Evolutionary conservation across 2,797 vertebrate species (phyloP), one percentile per base, ranked within the genome.

Genomic region (Cichlasoma orientale): DNA sequence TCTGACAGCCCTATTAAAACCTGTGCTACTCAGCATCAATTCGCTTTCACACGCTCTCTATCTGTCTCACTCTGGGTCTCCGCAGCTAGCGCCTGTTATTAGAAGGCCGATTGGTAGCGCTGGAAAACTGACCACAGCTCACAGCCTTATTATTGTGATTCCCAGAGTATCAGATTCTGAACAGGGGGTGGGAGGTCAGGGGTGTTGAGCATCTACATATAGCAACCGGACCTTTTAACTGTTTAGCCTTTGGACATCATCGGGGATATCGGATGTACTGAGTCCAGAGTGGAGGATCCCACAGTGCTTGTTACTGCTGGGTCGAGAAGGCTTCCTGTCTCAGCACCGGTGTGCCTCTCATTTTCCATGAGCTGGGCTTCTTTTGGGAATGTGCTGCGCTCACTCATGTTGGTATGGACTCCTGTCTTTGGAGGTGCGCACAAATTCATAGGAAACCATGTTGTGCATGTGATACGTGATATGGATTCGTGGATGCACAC

Each of bases 1-100:
- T 94, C 90, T 93, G 94, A 94, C 94, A 95, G 94, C 84, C 93
- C 93, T 93, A 93, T 95, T 95, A 95, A 95, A 95, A 95, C 90
- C 92, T 89, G 86, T 77, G 92, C 92, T 94, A 93, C 93, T 94
- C 93, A 94, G 93, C 93, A 94, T 94, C 94, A 93, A 92, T 94
- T 93, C 91, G 89, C 92, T 87, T 84, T 83, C 85, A 72, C 80
- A 55, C 88, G 78, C 75, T 83, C 75, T 90, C 85, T 84, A 36
- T 80, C 77, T 84, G 58, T 80, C 74, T 85, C 84, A 75, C 78
- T 78, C 70, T 72, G 33, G 44, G 56, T 68, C 82, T 82, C 76
- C 6, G 7, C 71, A 73, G 82, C 70, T 66, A 63, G 16, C 1
- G 58, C 66, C 56, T 80, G 81, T 75, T 78, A 84, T 83, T 86